Percentiles rank a stretch among this genome's conserved stretches.
Evolutionary conservation across 2,888 invertebrate genomes (phyloP).

Genomic region (Polietes domitor): DNA sequence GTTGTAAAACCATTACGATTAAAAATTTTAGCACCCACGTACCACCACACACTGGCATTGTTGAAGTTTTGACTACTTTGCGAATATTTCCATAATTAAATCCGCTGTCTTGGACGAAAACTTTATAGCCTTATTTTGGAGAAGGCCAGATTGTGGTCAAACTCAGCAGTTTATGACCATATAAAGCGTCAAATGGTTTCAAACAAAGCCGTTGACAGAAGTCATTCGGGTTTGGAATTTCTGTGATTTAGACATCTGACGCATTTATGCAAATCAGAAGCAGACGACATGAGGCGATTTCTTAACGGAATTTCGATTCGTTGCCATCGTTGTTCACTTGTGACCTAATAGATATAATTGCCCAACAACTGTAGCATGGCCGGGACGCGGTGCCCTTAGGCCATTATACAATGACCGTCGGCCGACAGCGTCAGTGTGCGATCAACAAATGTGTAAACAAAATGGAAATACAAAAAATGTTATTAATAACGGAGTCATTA

Average conservation of each 20-base stretch:
- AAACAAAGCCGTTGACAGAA: neutral
- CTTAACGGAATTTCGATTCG: neutral
- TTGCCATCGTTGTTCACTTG: neutral
- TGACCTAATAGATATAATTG: constrained; percentile 18
- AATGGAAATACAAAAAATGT: neutral
- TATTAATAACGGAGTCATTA: neutral
- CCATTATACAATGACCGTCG: constrained; percentile 3
- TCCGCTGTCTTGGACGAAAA: neutral
- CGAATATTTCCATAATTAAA: constrained; percentile 11
- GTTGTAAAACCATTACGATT: neutral
- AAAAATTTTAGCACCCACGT: constrained; percentile 19
- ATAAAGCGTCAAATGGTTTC: neutral
- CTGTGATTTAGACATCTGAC: constrained; percentile 4
- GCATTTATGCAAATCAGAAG: constrained; percentile 19
- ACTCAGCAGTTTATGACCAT: neutral
- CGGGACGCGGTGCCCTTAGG: neutral
- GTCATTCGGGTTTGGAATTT: neutral
- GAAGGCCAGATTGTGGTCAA: constrained; percentile 28
- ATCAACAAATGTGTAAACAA: neutral
- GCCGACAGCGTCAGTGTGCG: neutral
- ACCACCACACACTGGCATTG: neutral
- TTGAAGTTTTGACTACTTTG: constrained; percentile 5
- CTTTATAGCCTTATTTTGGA: neutral
- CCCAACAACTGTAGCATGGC: neutral
- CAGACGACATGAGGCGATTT: neutral